Evolutionary conservation across 1,140 invertebrate genomes (phyloP), one percentile per base, ranked within the genome.

Genomic region (Sarcophaga peregrina): DNA sequence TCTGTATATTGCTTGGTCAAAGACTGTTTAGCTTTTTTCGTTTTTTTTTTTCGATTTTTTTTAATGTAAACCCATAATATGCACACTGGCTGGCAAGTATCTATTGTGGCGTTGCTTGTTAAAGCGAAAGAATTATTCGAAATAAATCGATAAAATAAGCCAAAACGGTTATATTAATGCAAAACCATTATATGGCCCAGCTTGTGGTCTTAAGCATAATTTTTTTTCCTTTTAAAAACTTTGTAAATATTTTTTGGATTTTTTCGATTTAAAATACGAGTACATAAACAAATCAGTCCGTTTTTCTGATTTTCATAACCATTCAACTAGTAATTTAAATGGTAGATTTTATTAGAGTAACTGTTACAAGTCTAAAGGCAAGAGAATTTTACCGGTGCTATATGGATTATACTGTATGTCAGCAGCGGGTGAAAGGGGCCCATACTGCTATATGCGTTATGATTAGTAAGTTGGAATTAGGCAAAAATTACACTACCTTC

Each of bases 151-250:
- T 68, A 68, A 68, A 68, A 20, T 10, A 10, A 68, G 20, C 17
- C 62, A n/a, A 68, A 58, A 68, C 62, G 62, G 62, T 68, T 68
- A 20, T 68, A 68, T 25, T 20, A 68, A 68, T 68, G 62, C 62
- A 68, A 68, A 68, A 68, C 17, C 17, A 68, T 68, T 68, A 20
- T 68, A 68, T 20, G 17, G n/a, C 62, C 17, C 62, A 68, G 62
- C 62, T 68, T 68, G 62, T 68, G 62, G 62, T 68, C 62, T 68
- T 20, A 68, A 68, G n/a, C 10, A 17, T 11, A 7, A n/a, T 62
- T 62, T 62, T 62, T 62, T 62, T 62, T 7, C 0, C 25, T 37
- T 37, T 37, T 37, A 37, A 37, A 37, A 37, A 37, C 25, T 37
- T 37, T 58, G 54, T 68, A 68, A 68, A 10, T 37, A 37, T 37